Base-by-base conservation (phyloP, 2,888 invertebrate genomes). In the Lamproptera curius region DNA sequence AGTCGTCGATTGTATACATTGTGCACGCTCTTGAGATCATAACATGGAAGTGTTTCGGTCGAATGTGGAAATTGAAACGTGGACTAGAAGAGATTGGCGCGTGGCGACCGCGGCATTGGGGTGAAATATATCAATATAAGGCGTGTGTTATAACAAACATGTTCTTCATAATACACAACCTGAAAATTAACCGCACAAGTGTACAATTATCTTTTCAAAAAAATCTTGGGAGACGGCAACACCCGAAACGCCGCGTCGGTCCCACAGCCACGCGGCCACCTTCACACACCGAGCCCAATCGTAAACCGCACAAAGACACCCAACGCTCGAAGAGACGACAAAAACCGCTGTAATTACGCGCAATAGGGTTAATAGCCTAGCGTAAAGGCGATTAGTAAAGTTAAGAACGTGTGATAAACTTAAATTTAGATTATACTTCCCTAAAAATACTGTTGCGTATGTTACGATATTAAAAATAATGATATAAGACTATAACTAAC, bases 371-470 rank as follows among this genome's bases (percentile, higher is more conserved):
- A 17, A 26, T 31, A 42, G 40, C 41, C 42, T 42, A 61, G 62
- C 56, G 61, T 62, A 58, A 46, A 57, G 59, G 58, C 52, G 54
- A 54, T 58, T 53, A 56, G 55, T 64, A 61, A 59, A 68, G 65
- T 74, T 69, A 67, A 59, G 65, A 72, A 75, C 73, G 64, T 66
- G 72, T 70, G 61, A 64, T 66, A 67, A 84, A 85, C 79, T 79
- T 85, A 83, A 84, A 77, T 78, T 79, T 81, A 84, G 72, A 63
- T 64, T 76, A 81, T 75, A 79, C 69, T 67, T 63, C 65, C 75
- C 80, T 81, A 84, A 81, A 76, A 87, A 87, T 87, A 87, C 86
- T 87, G 86, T 74, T 82, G 85, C 80, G 77, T 63, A 82, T 73
- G 78, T 74, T 76, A 77, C n/a, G 76, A 77, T 71, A 68, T 85